These are phyloP conservation scores for Carassius gibelio DNA, from an alignment of 2,113 vertebrate species.

Conservation along the genomic window DNA sequence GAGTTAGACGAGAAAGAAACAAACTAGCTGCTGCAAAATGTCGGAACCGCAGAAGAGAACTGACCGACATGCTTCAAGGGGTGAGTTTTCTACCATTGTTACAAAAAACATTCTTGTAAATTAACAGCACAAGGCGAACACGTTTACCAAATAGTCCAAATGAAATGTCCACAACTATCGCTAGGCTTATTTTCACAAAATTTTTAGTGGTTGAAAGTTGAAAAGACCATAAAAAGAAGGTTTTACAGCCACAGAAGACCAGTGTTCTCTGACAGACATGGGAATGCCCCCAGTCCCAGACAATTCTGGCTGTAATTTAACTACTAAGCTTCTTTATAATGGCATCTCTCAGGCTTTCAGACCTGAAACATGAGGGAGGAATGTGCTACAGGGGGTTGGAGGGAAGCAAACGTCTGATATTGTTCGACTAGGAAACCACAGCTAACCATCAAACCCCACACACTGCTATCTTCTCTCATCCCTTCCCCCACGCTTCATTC, in stretches of 20 bases:
- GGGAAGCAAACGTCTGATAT: slow-evolving; percentile 64
- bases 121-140: background rate
- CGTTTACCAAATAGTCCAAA: background rate
- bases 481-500: background rate
- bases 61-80: slow-evolving; percentile 97
- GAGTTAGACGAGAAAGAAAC: slow-evolving; percentile 96
- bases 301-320: slow-evolving; percentile 71
- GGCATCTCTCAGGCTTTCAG: slow-evolving; percentile 71
- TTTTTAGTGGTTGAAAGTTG: background rate
- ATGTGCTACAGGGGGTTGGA: slow-evolving; percentile 69
- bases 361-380: slow-evolving; percentile 64
- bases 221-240: background rate
- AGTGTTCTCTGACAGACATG: slow-evolving; percentile 62
- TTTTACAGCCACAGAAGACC: slow-evolving; percentile 26
- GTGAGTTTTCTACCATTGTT: slow-evolving; percentile 74
- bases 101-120: background rate
- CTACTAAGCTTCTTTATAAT: slow-evolving; percentile 73
- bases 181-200: background rate
- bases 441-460: slow-evolving; percentile 33
- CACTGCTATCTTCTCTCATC: slow-evolving; percentile 45
- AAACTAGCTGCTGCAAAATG: slow-evolving; percentile 98
- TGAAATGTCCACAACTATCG: background rate
- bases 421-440: slow-evolving; percentile 64
- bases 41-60: slow-evolving; percentile 94
- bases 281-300: slow-evolving; percentile 64